phyloP scores from a whole-genome alignment of 1,140 invertebrate genomes.

The Drosophila serrata region DNA sequence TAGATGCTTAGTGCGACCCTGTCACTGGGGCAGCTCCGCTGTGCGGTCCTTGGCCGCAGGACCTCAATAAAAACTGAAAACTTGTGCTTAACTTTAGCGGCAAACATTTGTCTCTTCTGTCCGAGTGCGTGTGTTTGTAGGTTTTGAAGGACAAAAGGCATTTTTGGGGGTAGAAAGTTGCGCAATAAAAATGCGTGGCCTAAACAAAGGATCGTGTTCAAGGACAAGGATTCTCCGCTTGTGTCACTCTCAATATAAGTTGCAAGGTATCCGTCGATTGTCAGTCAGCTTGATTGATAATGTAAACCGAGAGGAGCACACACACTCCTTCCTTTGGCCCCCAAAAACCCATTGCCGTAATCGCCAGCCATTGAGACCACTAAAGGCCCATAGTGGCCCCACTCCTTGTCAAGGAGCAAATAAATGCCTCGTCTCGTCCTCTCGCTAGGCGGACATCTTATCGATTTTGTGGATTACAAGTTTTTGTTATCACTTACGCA shows the following conservation, averaged over 20 bases:
- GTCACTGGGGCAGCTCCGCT: conserved; percentile 11
- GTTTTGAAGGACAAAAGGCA: conserved; percentile 51
- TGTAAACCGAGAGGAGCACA: conserved; percentile 70
- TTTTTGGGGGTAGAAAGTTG: conserved; percentile 17
- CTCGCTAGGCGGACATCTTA: conserved; percentile 50
- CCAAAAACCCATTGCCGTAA: conserved; percentile 48
- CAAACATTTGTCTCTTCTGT: conserved; percentile 55
- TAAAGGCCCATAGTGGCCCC: conserved; percentile 32
- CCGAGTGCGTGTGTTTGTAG: neutral
- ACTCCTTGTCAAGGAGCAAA: conserved; percentile 36
- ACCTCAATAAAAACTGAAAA: conserved; percentile 62
- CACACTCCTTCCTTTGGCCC: neutral
- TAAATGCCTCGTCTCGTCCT: conserved; percentile 47
- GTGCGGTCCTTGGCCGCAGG: conserved; percentile 21
- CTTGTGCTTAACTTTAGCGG: conserved; percentile 62
- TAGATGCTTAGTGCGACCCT: conserved; percentile 63
- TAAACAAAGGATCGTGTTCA: conserved; percentile 75
- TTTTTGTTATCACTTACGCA: conserved; percentile 57
- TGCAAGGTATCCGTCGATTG: conserved; percentile 71
- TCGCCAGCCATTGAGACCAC: conserved; percentile 60
- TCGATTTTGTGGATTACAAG: conserved; percentile 65
- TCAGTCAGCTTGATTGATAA: conserved; percentile 80
- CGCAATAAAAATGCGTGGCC: conserved; percentile 43
- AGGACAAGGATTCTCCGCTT: conserved; percentile 39
- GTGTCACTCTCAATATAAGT: conserved; percentile 60